Conservation (phyloP, 2,888 invertebrate genomes). For the Conchocele bisecta region DNA sequence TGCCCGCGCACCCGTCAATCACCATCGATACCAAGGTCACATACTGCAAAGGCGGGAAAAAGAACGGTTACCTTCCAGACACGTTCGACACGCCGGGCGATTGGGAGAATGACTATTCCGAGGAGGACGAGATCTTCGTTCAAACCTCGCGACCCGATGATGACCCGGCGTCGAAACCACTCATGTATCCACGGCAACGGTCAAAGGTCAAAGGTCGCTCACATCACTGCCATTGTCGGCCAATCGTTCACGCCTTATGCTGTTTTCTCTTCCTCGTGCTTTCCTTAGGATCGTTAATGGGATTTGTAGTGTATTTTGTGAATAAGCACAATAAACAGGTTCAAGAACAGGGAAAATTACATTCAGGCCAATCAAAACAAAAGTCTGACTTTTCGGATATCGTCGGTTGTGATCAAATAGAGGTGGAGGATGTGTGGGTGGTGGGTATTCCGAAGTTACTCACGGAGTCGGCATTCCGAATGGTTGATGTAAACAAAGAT, state of each 20-base stretch:
- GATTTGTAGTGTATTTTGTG: constrained; percentile 71
- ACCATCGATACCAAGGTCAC: constrained; percentile 49
- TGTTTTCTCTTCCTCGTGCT: constrained; percentile 70
- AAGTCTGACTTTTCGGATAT: constrained; percentile 74
- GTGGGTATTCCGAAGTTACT: constrained; percentile 88
- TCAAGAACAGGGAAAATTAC: background rate
- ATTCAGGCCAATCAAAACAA: background rate
- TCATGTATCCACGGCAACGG: constrained; percentile 74
- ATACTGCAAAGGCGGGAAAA: constrained; percentile 52
- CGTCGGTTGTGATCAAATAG: constrained; percentile 86
- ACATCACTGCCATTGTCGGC: constrained; percentile 65
- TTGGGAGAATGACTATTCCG: constrained; percentile 67
- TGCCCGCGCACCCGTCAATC: constrained; percentile 7
- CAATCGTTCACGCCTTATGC: constrained; percentile 68
- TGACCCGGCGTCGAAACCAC: constrained; percentile 69
- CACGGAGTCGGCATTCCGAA: constrained; percentile 89
- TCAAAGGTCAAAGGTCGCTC: constrained; percentile 67
- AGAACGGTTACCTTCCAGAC: constrained; percentile 61
- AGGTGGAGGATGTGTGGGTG: constrained; percentile 87
- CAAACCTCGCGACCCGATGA: constrained; percentile 67
- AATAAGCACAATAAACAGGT: constrained; percentile 59
- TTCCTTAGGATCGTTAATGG: constrained; percentile 68
- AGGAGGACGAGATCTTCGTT: constrained; percentile 75
- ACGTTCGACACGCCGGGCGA: constrained; percentile 60
- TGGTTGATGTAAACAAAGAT: constrained; percentile 89